phyloP scores from a whole-genome alignment of 2,888 invertebrate species.

The Cataglyphis rosenhaueri region DNA sequence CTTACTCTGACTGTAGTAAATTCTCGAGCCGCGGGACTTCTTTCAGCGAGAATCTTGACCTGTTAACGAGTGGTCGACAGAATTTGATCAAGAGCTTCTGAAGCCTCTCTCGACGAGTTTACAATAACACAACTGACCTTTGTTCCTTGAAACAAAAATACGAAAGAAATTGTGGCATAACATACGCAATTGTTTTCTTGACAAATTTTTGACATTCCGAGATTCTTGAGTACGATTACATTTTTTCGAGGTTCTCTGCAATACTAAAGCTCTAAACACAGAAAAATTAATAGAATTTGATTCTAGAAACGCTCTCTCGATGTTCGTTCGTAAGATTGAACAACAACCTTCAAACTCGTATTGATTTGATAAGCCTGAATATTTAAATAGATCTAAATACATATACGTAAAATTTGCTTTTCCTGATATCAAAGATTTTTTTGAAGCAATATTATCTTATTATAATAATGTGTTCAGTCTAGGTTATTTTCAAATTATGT shows the following conservation, averaged over 20 bases:
- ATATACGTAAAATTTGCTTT: neutral
- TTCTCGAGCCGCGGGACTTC: neutral
- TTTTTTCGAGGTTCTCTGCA: neutral
- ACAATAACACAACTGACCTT: neutral
- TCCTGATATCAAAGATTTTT: neutral
- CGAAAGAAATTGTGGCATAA: neutral
- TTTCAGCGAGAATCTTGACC: neutral
- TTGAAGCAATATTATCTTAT: neutral
- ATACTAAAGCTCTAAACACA: too few relatives aligned
- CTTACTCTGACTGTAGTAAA: conserved; percentile 9
- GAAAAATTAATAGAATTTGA: neutral
- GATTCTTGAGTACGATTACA: neutral
- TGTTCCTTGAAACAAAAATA: neutral
- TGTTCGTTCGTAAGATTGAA: neutral
- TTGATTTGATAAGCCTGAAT: neutral
- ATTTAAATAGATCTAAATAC: neutral
- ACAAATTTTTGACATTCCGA: neutral
- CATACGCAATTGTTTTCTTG: neutral
- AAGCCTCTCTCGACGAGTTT: neutral
- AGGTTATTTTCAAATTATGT: neutral
- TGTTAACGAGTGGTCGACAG: neutral
- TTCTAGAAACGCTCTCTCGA: neutral
- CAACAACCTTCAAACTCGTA: neutral
- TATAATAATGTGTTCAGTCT: neutral
- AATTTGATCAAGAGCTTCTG: neutral